phyloP scores from a whole-genome alignment of 2,888 invertebrate species.

The Meiosimyza platycephala region DNA sequence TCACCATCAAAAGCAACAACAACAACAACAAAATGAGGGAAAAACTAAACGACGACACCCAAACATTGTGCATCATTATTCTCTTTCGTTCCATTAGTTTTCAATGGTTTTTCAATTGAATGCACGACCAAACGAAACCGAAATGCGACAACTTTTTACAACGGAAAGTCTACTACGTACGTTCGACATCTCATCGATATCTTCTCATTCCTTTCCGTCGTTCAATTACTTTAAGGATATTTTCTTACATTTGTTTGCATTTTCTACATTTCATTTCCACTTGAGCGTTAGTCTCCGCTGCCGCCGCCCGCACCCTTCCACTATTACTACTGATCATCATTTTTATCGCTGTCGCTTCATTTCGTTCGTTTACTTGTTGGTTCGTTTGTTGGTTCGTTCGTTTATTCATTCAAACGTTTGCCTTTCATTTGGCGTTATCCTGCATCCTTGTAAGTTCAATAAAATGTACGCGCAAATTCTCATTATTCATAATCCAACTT shows the following conservation, averaged over 20 bases:
- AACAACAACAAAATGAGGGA: constrained; percentile 47
- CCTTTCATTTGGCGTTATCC: background rate
- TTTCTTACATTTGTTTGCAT: constrained; percentile 40
- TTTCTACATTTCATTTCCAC: constrained; percentile 45
- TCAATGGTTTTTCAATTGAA: constrained; percentile 61
- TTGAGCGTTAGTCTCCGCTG: constrained; percentile 34
- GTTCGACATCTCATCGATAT: constrained; percentile 40
- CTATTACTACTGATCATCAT: constrained; percentile 18
- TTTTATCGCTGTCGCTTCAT: constrained; percentile 35
- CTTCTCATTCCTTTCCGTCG: background rate
- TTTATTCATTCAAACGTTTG: too few species aligned
- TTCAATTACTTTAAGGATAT: constrained; percentile 17
- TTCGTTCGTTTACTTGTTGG: constrained; percentile 12
- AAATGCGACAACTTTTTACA: background rate
- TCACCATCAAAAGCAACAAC: constrained; percentile 12
- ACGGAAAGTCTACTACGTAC: background rate
- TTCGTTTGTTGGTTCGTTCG: too few species aligned
- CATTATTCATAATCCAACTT: constrained; percentile 46
- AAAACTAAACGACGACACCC: background rate
- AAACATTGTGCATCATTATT: constrained; percentile 61
- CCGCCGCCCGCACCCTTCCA: background rate
- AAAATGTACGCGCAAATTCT: constrained; percentile 39
- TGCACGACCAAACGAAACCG: constrained; percentile 44
- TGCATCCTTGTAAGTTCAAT: constrained; percentile 27
- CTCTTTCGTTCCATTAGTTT: constrained; percentile 67